Evolutionary conservation across 1,140 invertebrate genomes (phyloP), one percentile per base, ranked within the genome.

Genomic region (Atta colombica): DNA sequence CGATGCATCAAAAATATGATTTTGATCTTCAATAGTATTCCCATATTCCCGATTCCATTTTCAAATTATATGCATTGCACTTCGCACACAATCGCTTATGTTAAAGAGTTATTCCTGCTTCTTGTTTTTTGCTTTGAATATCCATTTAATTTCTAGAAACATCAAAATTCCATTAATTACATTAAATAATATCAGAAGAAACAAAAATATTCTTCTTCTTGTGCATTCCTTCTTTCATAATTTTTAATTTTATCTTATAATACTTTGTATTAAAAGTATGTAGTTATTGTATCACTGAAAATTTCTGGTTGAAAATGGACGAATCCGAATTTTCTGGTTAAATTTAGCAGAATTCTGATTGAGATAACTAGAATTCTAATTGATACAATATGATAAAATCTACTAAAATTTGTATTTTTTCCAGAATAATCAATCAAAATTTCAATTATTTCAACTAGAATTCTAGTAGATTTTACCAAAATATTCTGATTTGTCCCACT

Each of bases 21-120:
- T 84, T 65, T 4, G 49, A 77, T 85, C 82, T 61, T 85, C 18
- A 45, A 78, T 8, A 31, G 53, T 75, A 77, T 85, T 74, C 68
- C 5, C 77, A 21, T 35, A n/a, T 55, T 28, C 7, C 3, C 25
- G 25, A 77, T 60, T 55, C 2, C 49, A 55, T n/a, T 58, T 45
- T 55, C 58, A 74, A 39, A 74, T 31, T 51, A 74, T 16, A 58
- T 8, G 31, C 39, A 18, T 75, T 45, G 18, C 6, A 74, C 72
- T 49, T 10, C 53, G 31, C 78, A 81, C 53, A 21, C 25, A 31
- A 28, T 49, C 55, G 39, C 39, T 60, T 75, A 18, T 45, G 14
- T n/a, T 82, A 39, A 35, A 65, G 65, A 65, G 16, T 80, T 69
- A 55, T 55, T 16, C 0, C 10, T 8, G 39, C 12, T 77, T 16